These are phyloP conservation scores for Caenorhabditis wallacei DNA, from an alignment of 2,888 invertebrate species.

Conservation along the genomic window DNA sequence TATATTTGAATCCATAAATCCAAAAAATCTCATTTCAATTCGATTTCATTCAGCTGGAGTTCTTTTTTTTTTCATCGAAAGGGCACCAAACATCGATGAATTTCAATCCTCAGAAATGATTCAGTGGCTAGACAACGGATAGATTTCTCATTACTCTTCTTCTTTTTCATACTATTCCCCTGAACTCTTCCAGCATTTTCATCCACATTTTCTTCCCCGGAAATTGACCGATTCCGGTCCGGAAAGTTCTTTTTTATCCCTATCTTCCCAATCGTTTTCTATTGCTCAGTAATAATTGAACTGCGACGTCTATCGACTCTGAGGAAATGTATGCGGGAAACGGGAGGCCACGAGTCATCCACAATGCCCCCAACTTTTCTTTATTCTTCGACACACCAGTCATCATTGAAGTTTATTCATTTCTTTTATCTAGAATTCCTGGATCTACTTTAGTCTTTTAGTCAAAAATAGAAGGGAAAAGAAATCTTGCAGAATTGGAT, in stretches of 20 bases:
- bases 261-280: neutral
- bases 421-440: neutral
- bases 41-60: neutral
- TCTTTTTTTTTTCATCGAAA: conserved; percentile 16
- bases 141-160: conserved; percentile 15
- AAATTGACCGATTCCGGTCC: conserved; percentile 36
- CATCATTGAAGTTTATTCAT: neutral
- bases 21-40: conserved; percentile 5
- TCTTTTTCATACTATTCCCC: neutral
- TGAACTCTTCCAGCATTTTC: conserved; percentile 4
- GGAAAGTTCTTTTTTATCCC: conserved; percentile 30
- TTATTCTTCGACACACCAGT: conserved; percentile 7
- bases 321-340: conserved; percentile 54
- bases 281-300: conserved; percentile 34
- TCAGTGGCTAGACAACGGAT: conserved; percentile 25
- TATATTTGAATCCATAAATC: conserved; percentile 4
- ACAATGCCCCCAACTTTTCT: conserved; percentile 15
- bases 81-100: conserved; percentile 17
- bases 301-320: conserved; percentile 4
- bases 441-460: neutral
- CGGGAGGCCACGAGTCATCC: conserved; percentile 11
- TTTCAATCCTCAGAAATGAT: conserved; percentile 30
- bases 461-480: neutral
- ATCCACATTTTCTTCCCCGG: conserved; percentile 1
- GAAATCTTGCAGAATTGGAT: conserved; percentile 20